phyloP scores from a whole-genome alignment of 35 echinoderm and acorn worm species.

The Ophiothrix spiculata region DNA sequence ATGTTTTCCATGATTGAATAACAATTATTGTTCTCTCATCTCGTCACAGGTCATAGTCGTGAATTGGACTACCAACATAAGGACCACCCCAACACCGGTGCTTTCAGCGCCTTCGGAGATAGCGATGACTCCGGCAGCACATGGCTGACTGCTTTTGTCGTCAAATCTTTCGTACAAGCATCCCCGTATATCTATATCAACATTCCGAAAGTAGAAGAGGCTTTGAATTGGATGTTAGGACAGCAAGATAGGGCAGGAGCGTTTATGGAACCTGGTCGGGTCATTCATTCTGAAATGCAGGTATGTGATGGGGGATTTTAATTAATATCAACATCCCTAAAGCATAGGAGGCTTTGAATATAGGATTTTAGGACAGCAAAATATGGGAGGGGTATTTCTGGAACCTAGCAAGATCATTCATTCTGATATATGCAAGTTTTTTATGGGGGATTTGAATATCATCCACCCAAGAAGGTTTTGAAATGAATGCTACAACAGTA shows the following conservation, averaged over 20 bases:
- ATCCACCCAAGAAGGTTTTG: too few relatives aligned
- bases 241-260: slow-evolving; percentile 45
- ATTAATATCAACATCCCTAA: too few relatives aligned
- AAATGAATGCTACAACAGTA: too few relatives aligned
- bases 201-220: slow-evolving; percentile 14
- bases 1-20: too few relatives aligned
- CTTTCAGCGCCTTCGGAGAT: slow-evolving; percentile 88
- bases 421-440: too few relatives aligned
- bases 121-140: slow-evolving; percentile 68
- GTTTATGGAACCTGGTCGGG: slow-evolving; percentile 47
- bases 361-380: too few relatives aligned
- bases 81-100: slow-evolving; percentile 18
- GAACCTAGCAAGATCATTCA: too few relatives aligned
- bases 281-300: slow-evolving; percentile 48
- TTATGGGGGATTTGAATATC: too few relatives aligned
- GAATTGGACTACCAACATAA: slow-evolving; percentile 78
- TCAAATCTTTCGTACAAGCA: slow-evolving; percentile 73
- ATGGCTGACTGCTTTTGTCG: slow-evolving; percentile 95
- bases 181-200: slow-evolving; percentile 69
- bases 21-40: too few relatives aligned
- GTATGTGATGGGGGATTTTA: too few relatives aligned
- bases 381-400: too few relatives aligned
- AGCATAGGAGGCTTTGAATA: too few relatives aligned
- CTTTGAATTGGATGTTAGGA: slow-evolving; percentile 18
- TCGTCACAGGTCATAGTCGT: slow-evolving; percentile 63